Percentiles rank a stretch among this genome's conserved stretches.
Evolutionary conservation across 2,888 invertebrate species (phyloP).

Genomic region (Tromatobia lineatoria): DNA sequence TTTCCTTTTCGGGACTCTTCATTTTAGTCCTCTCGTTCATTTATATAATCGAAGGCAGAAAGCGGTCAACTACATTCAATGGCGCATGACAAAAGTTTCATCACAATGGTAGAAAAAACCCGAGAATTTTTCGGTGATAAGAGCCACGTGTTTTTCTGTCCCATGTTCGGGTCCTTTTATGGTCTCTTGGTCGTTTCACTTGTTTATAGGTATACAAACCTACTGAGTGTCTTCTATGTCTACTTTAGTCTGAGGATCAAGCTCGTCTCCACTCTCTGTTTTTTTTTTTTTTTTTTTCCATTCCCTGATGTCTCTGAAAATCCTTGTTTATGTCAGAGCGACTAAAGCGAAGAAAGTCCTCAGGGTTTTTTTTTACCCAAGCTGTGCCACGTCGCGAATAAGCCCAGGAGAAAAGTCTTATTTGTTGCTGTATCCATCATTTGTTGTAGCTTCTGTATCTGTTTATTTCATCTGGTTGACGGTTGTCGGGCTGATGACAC

Average conservation of each 20-base stretch:
- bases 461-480: constrained; percentile 31
- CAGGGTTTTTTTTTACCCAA: not conserved
- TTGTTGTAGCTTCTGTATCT: constrained; percentile 25
- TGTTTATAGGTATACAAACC: constrained; percentile 8
- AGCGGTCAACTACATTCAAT: constrained; percentile 19
- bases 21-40: not conserved
- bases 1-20: not conserved
- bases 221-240: not conserved
- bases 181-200: constrained; percentile 21
- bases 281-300: constrained; percentile 5
- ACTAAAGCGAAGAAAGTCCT: constrained; percentile 44
- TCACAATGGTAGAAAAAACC: constrained; percentile 35
- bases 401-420: not conserved
- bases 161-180: constrained; percentile 39
- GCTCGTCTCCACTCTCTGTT: not conserved
- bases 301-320: constrained; percentile 12
- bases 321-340: constrained; percentile 22
- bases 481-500: constrained; percentile 11
- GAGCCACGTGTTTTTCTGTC: constrained; percentile 4
- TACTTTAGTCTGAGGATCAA: not conserved
- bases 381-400: not conserved
- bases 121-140: constrained; percentile 29
- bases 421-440: constrained; percentile 4
- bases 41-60: not conserved
- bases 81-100: constrained; percentile 39